Evolutionary conservation across 2,888 invertebrate genomes (phyloP).

Genomic region (Heliconius ethilla): DNA sequence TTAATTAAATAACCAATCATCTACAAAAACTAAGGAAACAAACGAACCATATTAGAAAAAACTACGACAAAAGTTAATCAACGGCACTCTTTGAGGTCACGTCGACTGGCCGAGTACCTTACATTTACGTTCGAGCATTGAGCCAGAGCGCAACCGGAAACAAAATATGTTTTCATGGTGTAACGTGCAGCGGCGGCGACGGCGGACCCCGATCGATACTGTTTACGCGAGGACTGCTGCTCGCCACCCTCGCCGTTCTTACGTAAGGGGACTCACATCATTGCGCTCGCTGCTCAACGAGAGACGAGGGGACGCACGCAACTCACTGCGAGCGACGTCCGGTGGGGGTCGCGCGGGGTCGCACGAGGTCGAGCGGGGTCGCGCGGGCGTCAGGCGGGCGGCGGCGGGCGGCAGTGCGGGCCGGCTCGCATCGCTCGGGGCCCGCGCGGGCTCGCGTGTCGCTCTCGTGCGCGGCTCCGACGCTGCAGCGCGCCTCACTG

Average conservation of each 20-base stretch:
- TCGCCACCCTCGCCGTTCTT: slow-evolving; percentile 21
- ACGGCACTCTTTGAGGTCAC: slow-evolving; percentile 37
- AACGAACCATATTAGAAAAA: slow-evolving; percentile 1
- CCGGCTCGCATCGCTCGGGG: slow-evolving; percentile 31
- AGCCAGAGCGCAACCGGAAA: slow-evolving; percentile 38
- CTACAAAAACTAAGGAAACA: slow-evolving; percentile 13
- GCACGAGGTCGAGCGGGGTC: neutral
- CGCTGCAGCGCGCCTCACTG: slow-evolving; percentile 29
- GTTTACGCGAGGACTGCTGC: slow-evolving; percentile 37
- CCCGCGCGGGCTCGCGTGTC: slow-evolving; percentile 28
- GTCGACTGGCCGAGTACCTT: slow-evolving; percentile 35
- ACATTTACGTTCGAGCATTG: slow-evolving; percentile 21
- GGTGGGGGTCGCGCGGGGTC: neutral
- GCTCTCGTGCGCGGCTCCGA: slow-evolving; percentile 31
- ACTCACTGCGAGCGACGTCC: slow-evolving; percentile 6
- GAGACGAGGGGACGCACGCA: neutral
- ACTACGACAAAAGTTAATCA: slow-evolving; percentile 32
- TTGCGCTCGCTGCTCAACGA: slow-evolving; percentile 8
- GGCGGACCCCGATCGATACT: slow-evolving; percentile 44
- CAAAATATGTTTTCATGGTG: slow-evolving; percentile 40
- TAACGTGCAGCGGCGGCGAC: slow-evolving; percentile 39
- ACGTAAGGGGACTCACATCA: slow-evolving; percentile 39
- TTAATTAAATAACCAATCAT: neutral
- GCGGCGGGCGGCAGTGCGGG: neutral
- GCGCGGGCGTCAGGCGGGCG: neutral